Evolutionary conservation across 2,888 invertebrate genomes (phyloP), one percentile per base, ranked within the genome.

Genomic region (Baronia brevicornis): DNA sequence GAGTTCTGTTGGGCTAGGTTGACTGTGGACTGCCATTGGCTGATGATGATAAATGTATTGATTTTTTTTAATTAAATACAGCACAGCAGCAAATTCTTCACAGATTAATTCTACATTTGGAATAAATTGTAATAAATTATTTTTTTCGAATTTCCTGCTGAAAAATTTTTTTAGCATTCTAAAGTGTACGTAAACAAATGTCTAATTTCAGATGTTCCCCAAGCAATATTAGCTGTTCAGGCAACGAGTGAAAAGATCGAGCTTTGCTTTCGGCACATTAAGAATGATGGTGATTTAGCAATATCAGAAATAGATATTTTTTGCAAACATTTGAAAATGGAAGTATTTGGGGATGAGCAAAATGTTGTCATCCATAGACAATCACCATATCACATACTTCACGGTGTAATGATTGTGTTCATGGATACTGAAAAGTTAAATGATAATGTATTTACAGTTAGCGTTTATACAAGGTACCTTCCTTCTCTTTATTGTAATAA

Each of bases 391-490:
- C 74, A 80, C 33, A 36, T 46, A 1, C 47, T 82, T 1, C 54
- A 75, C 54, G 77, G 82, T 1, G 34, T 67, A 1, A 61, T 74
- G 64, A 22, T 78, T 1, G 30, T 65, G 4, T 48, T 63, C 26
- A 33, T 55, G 18, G 44, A 50, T 13, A 38, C 37, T 11, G 28
- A 40, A 6, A 32, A 28, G 2, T 13, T 29, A 10, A 26, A 8
- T 13, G 20, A 29, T 29, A 33, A 47, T 33, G 38, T 38, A 6
- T 38, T 46, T 14, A 36, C 38, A 6, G 20, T 72, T 15, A 39
- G 60, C 24, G 54, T 73, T 4, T 57, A 68, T 36, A 57, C 70
- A 41, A 71, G 78, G 82, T 80, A 55, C 41, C 4, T n/a, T 12
- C n/a, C n/a, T n/a, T n/a, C n/a, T n/a, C n/a, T n/a, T n/a, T n/a